Evolutionary conservation across 2,113 vertebrate genomes (phyloP).

Genomic region (Dunckerocampus dactyliophorus): DNA sequence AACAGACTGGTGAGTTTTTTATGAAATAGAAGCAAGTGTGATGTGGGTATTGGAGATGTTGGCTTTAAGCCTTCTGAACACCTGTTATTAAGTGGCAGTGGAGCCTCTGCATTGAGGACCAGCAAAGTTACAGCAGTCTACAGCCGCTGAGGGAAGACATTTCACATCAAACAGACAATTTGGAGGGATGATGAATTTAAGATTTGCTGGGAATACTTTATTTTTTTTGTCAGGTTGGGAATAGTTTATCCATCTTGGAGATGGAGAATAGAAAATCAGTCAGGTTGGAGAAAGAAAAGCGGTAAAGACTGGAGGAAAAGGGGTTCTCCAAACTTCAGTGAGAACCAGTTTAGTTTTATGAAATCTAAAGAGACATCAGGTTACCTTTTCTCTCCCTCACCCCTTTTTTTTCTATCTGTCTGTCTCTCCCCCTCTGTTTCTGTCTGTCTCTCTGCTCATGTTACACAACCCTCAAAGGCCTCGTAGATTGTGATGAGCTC

Average conservation of each 20-base stretch:
- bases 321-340: slow-evolving; percentile 60
- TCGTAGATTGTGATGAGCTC: slow-evolving; percentile 61
- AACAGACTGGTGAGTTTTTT: slow-evolving; percentile 54
- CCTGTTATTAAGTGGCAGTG: slow-evolving; percentile 59
- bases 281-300: slow-evolving; percentile 20
- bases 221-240: slow-evolving; percentile 3
- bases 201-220: slow-evolving; percentile 12
- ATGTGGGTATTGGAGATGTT: slow-evolving; percentile 4
- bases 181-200: slow-evolving; percentile 9
- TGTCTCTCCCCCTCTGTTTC: slow-evolving; percentile 41
- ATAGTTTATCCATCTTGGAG: slow-evolving; percentile 13
- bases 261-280: slow-evolving; percentile 6
- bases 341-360: slow-evolving; percentile 52
- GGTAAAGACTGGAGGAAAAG: slow-evolving; percentile 23
- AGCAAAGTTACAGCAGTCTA: slow-evolving; percentile 16
- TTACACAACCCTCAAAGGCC: slow-evolving; percentile 72
- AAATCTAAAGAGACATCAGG: slow-evolving; percentile 64
- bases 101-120: slow-evolving; percentile 38
- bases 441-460: slow-evolving; percentile 59
- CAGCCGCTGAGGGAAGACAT: slow-evolving; percentile 15
- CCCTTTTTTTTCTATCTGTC: slow-evolving; percentile 24
- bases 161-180: slow-evolving; percentile 29
- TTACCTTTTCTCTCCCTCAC: slow-evolving; percentile 54
- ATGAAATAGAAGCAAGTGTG: slow-evolving; percentile 23
- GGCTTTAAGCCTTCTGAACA: slow-evolving; percentile 12